Evolutionary conservation across 64 coral and sea anemone species (phyloP).

Genomic region (Porites lutea): DNA sequence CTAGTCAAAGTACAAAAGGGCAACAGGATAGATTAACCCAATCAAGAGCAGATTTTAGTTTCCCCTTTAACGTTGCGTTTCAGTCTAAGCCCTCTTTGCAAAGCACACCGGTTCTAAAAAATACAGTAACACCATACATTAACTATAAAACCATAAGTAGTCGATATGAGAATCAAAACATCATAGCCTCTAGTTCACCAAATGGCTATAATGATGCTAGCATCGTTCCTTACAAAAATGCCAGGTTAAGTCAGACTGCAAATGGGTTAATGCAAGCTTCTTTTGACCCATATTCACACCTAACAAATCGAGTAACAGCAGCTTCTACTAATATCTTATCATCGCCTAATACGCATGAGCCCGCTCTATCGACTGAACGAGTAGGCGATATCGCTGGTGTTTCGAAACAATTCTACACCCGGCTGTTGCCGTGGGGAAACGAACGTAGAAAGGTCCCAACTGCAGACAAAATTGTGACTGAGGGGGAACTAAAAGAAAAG

Average conservation of each 20-base stretch:
- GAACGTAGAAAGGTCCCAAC: background rate
- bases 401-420: background rate
- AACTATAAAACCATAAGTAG: background rate
- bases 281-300: background rate
- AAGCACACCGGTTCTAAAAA: background rate
- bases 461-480: constrained; percentile 21
- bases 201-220: background rate
- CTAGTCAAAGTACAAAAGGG: background rate
- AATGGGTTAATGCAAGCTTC: background rate
- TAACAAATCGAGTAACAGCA: background rate
- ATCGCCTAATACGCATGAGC: background rate
- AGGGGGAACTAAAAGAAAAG: constrained; percentile 27
- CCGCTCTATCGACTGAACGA: background rate
- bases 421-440: background rate
- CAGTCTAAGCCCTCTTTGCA: background rate
- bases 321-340: background rate
- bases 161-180: background rate
- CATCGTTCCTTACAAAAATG: background rate
- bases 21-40: background rate
- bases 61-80: background rate
- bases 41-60: background rate
- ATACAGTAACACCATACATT: background rate
- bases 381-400: background rate
- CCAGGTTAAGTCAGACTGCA: no score
- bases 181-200: background rate